Evolutionary conservation across 2,113 vertebrate species (phyloP).

Genomic region (Cephalopterus ornatus): DNA sequence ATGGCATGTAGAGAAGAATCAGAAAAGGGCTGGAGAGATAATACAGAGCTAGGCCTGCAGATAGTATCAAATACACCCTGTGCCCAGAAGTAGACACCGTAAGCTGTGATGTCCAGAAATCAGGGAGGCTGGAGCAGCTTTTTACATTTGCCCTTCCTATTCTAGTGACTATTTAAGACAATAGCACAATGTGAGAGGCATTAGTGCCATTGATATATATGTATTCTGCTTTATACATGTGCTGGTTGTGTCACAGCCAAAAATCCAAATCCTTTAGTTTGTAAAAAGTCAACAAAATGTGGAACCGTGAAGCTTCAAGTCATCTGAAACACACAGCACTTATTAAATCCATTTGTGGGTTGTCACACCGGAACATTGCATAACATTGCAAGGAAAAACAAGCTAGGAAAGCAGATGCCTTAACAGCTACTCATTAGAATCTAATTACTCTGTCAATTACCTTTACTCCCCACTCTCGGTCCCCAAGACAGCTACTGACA

Average conservation of each 20-base stretch:
- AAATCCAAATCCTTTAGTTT: background rate
- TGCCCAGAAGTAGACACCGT: rapidly evolving
- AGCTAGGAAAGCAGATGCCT: constrained; percentile 11
- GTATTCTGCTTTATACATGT: background rate
- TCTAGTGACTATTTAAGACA: background rate
- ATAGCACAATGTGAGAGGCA: background rate
- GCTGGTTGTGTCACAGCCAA: background rate
- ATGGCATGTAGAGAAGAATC: background rate
- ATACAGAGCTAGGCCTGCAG: background rate
- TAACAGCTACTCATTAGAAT: constrained; percentile 34
- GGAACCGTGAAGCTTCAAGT: background rate
- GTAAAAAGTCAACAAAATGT: background rate
- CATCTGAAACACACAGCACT: background rate
- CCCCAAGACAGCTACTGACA: constrained; percentile 18
- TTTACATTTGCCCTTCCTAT: background rate
- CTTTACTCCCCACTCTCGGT: background rate
- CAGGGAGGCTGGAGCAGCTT: background rate
- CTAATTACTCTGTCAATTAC: constrained; percentile 36
- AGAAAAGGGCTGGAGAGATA: background rate
- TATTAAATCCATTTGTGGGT: background rate
- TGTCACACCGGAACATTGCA: background rate
- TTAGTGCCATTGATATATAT: background rate
- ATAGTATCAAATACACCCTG: background rate
- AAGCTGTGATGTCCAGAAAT: background rate
- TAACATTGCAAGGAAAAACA: background rate